phyloP scores from a whole-genome alignment of 2,888 invertebrate species.

The Cheilosia soror region DNA sequence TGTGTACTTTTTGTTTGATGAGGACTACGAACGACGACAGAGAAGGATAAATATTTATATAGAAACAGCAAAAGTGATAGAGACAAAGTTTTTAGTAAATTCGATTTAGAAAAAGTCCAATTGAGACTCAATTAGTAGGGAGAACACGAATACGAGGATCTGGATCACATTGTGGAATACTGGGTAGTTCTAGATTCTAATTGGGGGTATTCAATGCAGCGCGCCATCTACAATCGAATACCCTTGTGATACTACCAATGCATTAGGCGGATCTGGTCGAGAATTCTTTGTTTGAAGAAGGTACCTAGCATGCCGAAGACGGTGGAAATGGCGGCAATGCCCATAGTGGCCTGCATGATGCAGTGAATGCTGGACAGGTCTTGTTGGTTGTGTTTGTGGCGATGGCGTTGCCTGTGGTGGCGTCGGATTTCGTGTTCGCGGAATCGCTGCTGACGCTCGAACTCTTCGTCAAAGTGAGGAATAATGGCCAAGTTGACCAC shows the following conservation, averaged over 20 bases:
- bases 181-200: constrained; percentile 67
- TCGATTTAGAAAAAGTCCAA: constrained; percentile 64
- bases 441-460: constrained; percentile 82
- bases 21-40: constrained; percentile 40
- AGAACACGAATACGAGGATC: constrained; percentile 56
- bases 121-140: constrained; percentile 69
- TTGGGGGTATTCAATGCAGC: constrained; percentile 67
- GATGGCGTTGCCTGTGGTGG: constrained; percentile 82
- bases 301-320: constrained; percentile 84
- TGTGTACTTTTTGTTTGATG: background rate
- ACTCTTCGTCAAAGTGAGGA: constrained; percentile 83
- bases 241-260: constrained; percentile 84
- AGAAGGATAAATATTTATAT: constrained; percentile 12
- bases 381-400: constrained; percentile 81
- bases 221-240: constrained; percentile 78
- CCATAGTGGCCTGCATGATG: constrained; percentile 84
- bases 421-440: constrained; percentile 80
- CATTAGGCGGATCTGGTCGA: constrained; percentile 83
- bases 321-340: constrained; percentile 83
- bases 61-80: constrained; percentile 7
- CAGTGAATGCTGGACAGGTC: constrained; percentile 83
- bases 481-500: constrained; percentile 83
- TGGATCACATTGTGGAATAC: constrained; percentile 47
- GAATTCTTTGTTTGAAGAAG: constrained; percentile 83
- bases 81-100: constrained; percentile 61